Evolutionary conservation across 2,797 vertebrate genomes (phyloP).

Genomic region (Pogoniulus pusillus): DNA sequence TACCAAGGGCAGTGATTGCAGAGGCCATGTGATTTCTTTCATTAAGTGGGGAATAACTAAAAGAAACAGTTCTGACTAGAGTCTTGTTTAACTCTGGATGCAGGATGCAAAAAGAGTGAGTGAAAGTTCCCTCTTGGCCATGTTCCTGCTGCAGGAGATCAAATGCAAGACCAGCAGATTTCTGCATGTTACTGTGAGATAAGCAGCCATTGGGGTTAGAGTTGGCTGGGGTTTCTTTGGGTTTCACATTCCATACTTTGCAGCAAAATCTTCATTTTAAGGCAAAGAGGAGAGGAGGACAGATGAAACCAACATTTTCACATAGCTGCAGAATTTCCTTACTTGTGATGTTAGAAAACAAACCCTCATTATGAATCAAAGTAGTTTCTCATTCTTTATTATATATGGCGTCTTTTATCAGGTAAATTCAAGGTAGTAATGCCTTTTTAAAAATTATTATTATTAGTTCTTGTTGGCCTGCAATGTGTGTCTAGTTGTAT

Average conservation of each 20-base stretch:
- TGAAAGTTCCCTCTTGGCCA: background rate
- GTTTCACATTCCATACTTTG: background rate
- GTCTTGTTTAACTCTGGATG: background rate
- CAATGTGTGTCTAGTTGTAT: background rate
- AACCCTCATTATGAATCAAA: background rate
- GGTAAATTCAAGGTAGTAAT: background rate
- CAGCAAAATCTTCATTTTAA: background rate
- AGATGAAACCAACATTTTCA: background rate
- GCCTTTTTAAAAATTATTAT: background rate
- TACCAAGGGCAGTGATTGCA: background rate
- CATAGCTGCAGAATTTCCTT: background rate
- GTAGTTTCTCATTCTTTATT: background rate
- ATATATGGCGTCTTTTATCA: background rate
- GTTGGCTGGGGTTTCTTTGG: background rate
- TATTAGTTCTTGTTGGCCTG: background rate
- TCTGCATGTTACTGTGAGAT: rapidly evolving
- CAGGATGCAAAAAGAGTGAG: background rate
- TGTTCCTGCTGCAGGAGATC: background rate
- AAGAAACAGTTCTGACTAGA: background rate
- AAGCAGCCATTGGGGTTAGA: background rate
- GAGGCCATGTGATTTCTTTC: background rate
- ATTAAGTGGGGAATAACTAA: background rate
- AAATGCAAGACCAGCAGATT: background rate
- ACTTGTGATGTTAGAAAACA: background rate
- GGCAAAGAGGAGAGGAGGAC: background rate